Percentiles rank a stretch among this genome's conserved stretches.
phyloP scores from a whole-genome alignment of 2,113 vertebrate species.

The Pelecanoides urinatrix region DNA sequence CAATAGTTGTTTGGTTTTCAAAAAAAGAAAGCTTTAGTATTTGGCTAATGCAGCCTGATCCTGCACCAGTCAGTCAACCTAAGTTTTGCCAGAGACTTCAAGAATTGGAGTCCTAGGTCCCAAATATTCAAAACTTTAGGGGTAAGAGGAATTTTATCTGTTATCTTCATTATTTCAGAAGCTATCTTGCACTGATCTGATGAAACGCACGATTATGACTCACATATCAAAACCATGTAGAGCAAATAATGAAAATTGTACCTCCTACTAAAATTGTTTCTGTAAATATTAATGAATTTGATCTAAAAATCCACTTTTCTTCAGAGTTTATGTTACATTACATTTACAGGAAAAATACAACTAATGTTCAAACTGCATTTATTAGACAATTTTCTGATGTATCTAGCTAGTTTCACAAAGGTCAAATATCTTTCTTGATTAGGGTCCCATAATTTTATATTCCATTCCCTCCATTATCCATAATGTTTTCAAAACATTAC shows the following conservation, averaged over 20 bases:
- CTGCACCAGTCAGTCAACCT: neutral
- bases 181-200: neutral
- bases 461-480: neutral
- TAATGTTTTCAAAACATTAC: neutral
- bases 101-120: neutral
- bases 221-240: fast-evolving
- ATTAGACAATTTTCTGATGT: neutral
- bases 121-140: neutral
- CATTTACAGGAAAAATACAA: neutral
- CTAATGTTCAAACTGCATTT: neutral
- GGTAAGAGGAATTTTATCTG: neutral
- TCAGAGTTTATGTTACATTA: neutral
- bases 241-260: neutral
- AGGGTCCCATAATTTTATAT: neutral
- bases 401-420: neutral
- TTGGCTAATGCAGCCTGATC: neutral
- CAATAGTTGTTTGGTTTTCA: neutral
- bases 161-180: neutral
- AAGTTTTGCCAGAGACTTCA: neutral
- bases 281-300: neutral
- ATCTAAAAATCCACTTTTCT: neutral
- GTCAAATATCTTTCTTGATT: neutral
- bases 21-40: neutral
- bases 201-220: neutral
- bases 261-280: neutral